Evolutionary conservation across 2,113 vertebrate genomes (phyloP).

Genomic region (Megatriorchis doriae): DNA sequence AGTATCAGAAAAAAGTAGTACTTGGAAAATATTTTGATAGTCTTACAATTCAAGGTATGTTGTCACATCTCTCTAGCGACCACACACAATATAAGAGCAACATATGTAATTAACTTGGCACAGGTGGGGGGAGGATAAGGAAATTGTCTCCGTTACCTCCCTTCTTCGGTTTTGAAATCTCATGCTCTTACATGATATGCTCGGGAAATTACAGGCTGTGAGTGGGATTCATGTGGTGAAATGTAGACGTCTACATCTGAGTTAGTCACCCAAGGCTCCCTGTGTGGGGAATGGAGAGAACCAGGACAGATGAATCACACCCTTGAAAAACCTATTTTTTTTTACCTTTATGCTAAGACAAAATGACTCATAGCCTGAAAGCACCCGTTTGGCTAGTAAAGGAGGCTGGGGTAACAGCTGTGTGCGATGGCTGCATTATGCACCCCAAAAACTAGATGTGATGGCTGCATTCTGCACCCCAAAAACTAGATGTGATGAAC

Average conservation of each 20-base stretch:
- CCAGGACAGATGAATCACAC: conserved; percentile 59
- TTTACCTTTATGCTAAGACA: background rate
- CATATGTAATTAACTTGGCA: background rate
- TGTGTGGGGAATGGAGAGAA: conserved; percentile 45
- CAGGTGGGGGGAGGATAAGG: background rate
- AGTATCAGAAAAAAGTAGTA: background rate
- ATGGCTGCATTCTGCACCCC: background rate
- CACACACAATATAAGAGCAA: background rate
- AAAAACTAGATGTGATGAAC: background rate
- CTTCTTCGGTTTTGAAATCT: conserved; percentile 21
- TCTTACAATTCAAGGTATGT: background rate
- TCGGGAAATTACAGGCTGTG: conserved; percentile 44
- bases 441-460: background rate
- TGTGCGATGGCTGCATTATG: background rate
- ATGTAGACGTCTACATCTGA: conserved; percentile 48
- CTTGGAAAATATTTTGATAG: conserved; percentile 27
- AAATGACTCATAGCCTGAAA: conserved; percentile 12
- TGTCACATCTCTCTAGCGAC: background rate
- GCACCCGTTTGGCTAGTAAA: background rate
- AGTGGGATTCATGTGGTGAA: conserved; percentile 51
- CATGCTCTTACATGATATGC: background rate
- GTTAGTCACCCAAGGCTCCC: conserved; percentile 51
- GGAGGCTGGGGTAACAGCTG: background rate
- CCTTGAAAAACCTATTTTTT: conserved; percentile 13
- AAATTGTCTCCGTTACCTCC: background rate